Percentiles rank a stretch among this genome's conserved stretches.
phyloP scores from a whole-genome alignment of 2,113 vertebrate genomes.

The Gorsachius goisagi region DNA sequence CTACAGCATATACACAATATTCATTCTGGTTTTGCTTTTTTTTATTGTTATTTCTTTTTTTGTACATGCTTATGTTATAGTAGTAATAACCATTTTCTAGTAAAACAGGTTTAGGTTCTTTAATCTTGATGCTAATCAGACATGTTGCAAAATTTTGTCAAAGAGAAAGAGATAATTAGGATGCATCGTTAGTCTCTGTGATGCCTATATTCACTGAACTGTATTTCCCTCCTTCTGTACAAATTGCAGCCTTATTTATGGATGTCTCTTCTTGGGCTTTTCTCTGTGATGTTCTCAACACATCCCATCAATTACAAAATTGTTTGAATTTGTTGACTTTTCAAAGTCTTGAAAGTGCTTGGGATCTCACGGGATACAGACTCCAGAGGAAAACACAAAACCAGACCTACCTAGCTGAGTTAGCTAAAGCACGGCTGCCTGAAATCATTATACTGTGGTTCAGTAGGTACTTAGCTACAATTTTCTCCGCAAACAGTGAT shows the following conservation, averaged over 20 bases:
- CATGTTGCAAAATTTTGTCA: not conserved
- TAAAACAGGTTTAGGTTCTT: not conserved
- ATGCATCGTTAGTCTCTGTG: not conserved
- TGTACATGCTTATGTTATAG: fast-evolving
- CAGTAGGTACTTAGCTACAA: not conserved
- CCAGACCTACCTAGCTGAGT: not conserved
- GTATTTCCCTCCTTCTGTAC: not conserved
- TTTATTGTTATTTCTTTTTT: not conserved
- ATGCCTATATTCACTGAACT: not conserved
- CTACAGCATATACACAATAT: not conserved
- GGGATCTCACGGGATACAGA: not conserved
- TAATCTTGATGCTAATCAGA: not conserved
- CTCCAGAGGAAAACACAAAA: not conserved
- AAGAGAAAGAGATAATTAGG: not conserved
- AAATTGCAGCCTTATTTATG: not conserved
- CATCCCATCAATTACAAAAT: not conserved
- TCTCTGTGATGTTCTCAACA: not conserved
- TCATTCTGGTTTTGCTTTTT: not conserved
- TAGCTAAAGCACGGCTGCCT: not conserved
- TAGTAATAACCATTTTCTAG: not conserved
- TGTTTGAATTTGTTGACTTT: not conserved
- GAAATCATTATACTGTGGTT: not conserved
- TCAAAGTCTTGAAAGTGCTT: not conserved
- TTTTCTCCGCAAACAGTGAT: not conserved
- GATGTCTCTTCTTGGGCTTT: not conserved